A percentile compares a stretch with the other conserved stretches of the same genome.
Evolutionary conservation across 2,113 vertebrate genomes (phyloP).

Genomic region (Cebidichthys violaceus): DNA sequence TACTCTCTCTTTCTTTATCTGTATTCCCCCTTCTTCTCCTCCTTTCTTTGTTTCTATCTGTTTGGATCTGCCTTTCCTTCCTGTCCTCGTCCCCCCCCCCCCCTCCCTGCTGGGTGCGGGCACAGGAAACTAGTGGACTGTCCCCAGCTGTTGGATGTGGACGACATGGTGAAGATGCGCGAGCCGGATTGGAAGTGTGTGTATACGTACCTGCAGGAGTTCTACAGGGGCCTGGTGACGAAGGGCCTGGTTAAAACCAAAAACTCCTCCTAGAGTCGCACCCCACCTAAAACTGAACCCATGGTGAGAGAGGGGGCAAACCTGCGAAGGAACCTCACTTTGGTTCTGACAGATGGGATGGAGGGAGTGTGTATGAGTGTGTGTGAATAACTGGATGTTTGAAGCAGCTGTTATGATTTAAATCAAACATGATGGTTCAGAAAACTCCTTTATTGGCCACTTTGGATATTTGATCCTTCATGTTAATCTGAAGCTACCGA

Average conservation of each 20-base stretch:
- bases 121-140: constrained; percentile 97
- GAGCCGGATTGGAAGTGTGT: constrained; percentile 99
- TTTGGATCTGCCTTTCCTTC: constrained; percentile 33
- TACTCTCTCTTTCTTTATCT: constrained; percentile 63
- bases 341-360: constrained; percentile 37
- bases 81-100: constrained; percentile 30
- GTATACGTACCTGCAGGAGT: constrained; percentile 99
- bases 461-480: constrained; percentile 36
- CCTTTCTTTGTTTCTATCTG: constrained; percentile 44
- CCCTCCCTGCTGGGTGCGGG: constrained; percentile 69
- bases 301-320: constrained; percentile 83
- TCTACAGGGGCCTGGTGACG: constrained; percentile 99
- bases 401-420: constrained; percentile 17
- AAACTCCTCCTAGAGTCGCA: constrained; percentile 93
- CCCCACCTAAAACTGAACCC: constrained; percentile 63
- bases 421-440: background rate
- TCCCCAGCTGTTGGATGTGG: constrained; percentile 98
- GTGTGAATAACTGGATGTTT: constrained; percentile 1
- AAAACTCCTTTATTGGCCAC: constrained; percentile 36
- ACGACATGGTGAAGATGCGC: constrained; percentile 99
- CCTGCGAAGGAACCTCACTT: constrained; percentile 27
- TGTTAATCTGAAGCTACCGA: constrained; percentile 48
- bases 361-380: constrained; percentile 6
- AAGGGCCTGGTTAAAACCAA: constrained; percentile 99
- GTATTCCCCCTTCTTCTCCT: constrained; percentile 21